A percentile compares a stretch with the other conserved stretches of the same genome.
These are phyloP conservation scores for Morpho helenor DNA, from an alignment of 2,888 invertebrate genomes.

Conservation along the genomic window DNA sequence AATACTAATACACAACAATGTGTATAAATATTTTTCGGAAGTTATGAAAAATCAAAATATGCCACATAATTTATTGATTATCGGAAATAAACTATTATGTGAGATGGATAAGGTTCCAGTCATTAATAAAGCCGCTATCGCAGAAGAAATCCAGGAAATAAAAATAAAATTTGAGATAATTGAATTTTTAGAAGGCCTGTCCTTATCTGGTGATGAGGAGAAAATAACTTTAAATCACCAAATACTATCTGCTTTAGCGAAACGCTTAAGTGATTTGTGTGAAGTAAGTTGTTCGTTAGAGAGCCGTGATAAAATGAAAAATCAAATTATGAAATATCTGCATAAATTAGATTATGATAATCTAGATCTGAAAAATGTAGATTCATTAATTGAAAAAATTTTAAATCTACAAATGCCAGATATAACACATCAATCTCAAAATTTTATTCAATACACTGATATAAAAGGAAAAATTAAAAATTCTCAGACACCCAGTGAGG, in stretches of 20 bases:
- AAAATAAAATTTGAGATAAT: conserved; percentile 35
- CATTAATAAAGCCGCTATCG: conserved; percentile 27
- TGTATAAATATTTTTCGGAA: conserved; percentile 33
- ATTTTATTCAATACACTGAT: not conserved
- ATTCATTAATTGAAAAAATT: conserved; percentile 17
- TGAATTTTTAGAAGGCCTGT: conserved; percentile 39
- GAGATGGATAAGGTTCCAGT: conserved; percentile 37
- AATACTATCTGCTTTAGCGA: conserved; percentile 39
- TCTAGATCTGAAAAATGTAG: conserved; percentile 30
- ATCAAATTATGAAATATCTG: conserved; percentile 39
- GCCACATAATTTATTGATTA: conserved; percentile 34
- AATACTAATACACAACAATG: conserved; percentile 37
- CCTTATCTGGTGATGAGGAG: conserved; percentile 27
- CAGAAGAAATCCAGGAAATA: conserved; percentile 35
- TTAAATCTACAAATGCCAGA: not conserved
- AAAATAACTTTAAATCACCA: conserved; percentile 27
- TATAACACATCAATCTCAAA: not conserved
- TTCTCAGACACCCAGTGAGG: not conserved
- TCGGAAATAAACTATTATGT: conserved; percentile 47
- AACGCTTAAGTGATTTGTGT: conserved; percentile 44
- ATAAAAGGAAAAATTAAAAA: not conserved
- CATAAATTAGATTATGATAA: conserved; percentile 36
- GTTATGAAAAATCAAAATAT: conserved; percentile 22
- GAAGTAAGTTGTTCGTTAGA: conserved; percentile 35
- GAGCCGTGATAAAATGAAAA: conserved; percentile 42